Percentiles rank a stretch among this genome's conserved stretches.
These are phyloP conservation scores for Oligia latruncula DNA, from an alignment of 2,888 invertebrate genomes.

Conservation along the genomic window DNA sequence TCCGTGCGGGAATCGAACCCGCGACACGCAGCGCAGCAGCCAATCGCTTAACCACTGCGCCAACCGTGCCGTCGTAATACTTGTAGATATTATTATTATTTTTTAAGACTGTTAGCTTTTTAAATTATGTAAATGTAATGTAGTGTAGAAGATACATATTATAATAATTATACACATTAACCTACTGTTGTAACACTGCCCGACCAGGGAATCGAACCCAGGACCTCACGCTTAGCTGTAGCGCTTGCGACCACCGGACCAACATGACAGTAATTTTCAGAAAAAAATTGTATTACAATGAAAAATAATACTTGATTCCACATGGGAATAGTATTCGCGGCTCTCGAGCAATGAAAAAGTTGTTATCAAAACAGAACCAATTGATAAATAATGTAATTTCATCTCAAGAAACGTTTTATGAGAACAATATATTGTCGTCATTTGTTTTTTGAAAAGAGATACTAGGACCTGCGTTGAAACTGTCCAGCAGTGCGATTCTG, in stretches of 20 bases:
- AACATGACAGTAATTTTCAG: neutral
- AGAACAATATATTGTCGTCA: neutral
- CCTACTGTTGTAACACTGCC: no score
- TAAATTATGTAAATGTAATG: no score
- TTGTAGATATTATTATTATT: no score
- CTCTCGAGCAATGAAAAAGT: neutral
- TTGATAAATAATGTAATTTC: slow-evolving; percentile 22
- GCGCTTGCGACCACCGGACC: neutral
- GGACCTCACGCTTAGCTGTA: neutral
- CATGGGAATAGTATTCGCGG: neutral
- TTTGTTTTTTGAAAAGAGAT: slow-evolving; percentile 25
- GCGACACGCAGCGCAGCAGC: no score
- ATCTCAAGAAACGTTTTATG: neutral
- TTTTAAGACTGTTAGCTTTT: no score
- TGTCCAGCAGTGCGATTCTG: neutral
- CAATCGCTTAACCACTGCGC: no score
- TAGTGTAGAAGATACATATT: no score
- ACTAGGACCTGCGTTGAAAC: neutral
- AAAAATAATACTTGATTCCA: neutral
- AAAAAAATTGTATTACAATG: neutral
- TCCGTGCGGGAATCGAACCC: no score
- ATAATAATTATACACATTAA: no score
- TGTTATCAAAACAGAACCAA: slow-evolving; percentile 9
- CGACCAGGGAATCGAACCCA: neutral
- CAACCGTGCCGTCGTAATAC: no score